Evolutionary conservation across 2,888 invertebrate species (phyloP).

Genomic region (Cantharis nigra): DNA sequence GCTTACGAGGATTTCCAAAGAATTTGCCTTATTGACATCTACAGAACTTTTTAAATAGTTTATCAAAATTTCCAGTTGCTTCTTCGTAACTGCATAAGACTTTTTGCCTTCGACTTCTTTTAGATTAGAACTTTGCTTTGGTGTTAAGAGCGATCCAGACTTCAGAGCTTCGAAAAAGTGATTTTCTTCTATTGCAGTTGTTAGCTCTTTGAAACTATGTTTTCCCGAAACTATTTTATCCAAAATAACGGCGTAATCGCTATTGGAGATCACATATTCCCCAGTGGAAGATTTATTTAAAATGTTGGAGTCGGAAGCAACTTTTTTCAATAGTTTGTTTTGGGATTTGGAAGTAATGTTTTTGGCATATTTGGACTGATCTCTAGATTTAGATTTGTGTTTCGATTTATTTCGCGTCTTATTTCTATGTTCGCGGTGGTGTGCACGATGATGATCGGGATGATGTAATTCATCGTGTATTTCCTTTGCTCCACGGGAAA

Average conservation of each 20-base stretch:
- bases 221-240: background rate
- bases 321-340: background rate
- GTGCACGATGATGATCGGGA: background rate
- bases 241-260: background rate
- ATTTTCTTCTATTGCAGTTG: background rate
- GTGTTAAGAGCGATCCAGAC: background rate
- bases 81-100: background rate
- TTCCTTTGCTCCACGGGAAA: background rate
- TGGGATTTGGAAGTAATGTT: background rate
- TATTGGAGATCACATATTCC: background rate
- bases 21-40: background rate
- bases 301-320: background rate
- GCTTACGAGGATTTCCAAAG: background rate
- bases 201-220: background rate
- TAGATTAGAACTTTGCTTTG: background rate
- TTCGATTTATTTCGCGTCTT: background rate
- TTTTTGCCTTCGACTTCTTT: background rate
- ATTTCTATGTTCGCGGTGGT: background rate
- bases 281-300: background rate
- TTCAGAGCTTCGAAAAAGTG: background rate
- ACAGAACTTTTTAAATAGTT: background rate
- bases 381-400: background rate
- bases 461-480: background rate
- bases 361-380: background rate
- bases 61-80: background rate